These are phyloP conservation scores for Promerops cafer DNA, from an alignment of 2,113 vertebrate species.

Conservation along the genomic window DNA sequence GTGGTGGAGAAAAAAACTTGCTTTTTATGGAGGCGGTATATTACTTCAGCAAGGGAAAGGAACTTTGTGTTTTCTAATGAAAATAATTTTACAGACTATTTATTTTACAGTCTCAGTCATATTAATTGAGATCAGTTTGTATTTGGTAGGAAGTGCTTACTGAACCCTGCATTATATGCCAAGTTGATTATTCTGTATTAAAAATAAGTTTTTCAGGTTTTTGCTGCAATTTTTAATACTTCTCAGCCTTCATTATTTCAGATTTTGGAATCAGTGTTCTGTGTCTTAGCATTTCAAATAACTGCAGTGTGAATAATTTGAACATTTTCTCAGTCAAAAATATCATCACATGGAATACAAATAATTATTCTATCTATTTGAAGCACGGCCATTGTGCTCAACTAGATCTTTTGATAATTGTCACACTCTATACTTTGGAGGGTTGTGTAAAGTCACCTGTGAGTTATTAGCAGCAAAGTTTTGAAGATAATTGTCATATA, in stretches of 20 bases:
- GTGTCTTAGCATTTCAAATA: accelerated
- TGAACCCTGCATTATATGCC: neutral
- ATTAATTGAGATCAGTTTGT: neutral
- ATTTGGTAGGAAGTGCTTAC: neutral
- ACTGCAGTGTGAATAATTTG: neutral
- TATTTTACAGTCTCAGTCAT: neutral
- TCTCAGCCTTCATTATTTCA: neutral
- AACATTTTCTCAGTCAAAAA: neutral
- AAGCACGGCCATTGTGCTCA: neutral
- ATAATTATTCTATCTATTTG: neutral
- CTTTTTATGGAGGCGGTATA: neutral
- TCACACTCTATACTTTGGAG: neutral
- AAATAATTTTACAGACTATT: neutral
- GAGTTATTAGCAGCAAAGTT: neutral
- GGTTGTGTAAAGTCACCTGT: neutral
- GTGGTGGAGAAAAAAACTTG: neutral
- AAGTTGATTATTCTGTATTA: neutral
- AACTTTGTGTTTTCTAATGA: neutral
- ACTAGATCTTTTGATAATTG: neutral
- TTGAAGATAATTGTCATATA: neutral
- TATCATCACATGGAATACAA: neutral
- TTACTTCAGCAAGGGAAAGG: neutral
- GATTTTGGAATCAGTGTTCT: neutral
- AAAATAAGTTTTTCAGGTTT: neutral
- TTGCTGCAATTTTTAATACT: neutral